These are phyloP conservation scores for Yoshiicerus persimilis DNA, from an alignment of 1,140 invertebrate genomes.

Conservation along the genomic window DNA sequence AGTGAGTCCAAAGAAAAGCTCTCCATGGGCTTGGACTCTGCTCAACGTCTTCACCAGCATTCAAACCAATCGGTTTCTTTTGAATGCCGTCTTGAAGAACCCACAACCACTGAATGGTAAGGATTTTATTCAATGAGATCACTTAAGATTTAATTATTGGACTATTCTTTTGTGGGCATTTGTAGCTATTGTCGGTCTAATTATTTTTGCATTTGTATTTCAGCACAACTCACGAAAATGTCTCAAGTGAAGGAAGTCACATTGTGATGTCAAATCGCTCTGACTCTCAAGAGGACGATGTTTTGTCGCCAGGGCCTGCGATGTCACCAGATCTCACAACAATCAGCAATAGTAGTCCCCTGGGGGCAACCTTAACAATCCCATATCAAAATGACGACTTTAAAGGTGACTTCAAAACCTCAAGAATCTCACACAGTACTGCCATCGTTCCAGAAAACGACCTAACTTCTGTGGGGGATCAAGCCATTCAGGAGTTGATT, in stretches of 20 bases:
- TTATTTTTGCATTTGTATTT: neutral
- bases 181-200: neutral
- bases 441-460: neutral
- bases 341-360: neutral
- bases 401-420: neutral
- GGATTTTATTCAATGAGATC: neutral
- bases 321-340: neutral
- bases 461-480: neutral
- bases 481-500: neutral
- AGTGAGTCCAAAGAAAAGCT: neutral
- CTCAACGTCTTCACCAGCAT: neutral
- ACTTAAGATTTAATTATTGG: neutral
- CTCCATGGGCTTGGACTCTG: neutral
- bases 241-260: constrained; percentile 23
- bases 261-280: neutral
- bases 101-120: constrained; percentile 46
- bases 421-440: neutral
- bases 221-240: constrained; percentile 46
- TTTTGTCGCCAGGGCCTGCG: neutral
- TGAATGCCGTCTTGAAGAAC: constrained; percentile 42
- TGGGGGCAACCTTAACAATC: neutral
- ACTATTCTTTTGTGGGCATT: neutral
- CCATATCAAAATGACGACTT: constrained; percentile 2
- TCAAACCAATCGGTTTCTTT: constrained; percentile 28
- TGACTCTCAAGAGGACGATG: constrained; percentile 20